Evolutionary conservation across 2,797 vertebrate genomes (phyloP), one percentile per base, ranked within the genome.

Genomic region (Pseudopleuronectes americanus): DNA sequence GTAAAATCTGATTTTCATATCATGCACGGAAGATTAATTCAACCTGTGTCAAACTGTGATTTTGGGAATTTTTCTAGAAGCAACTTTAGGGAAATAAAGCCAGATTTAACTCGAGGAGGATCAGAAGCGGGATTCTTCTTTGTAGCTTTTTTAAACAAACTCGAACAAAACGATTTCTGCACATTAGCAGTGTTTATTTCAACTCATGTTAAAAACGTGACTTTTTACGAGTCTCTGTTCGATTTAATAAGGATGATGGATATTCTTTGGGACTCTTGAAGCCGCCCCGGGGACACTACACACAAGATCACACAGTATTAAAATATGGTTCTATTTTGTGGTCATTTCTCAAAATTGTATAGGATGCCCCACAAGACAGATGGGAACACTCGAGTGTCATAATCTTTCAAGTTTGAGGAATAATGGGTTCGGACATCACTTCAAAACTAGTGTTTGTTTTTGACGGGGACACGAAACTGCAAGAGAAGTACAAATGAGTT

Each of bases 291-390:
- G 26, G 38, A 38, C 31, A 1, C 26, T n/a, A 52, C 33, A 57
- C 71, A 53, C 64, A 53, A 17, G 13, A 31, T 64, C 43, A 64
- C 56, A 24, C 14, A 31, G 23, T 19, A 57, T 71, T 60, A 8
- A 63, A 66, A 19, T 45, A 55, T 14, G 61, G 19, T 21, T 67
- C 36, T 63, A 38, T 53, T 80, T 67, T 75, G 7, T 56, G 33
- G 55, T 54, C 14, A 3, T 60, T 73, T 51, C n/a, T 59, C 64
- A 63, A 28, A 43, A 51, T 22, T 57, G 22, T 57, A 12, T 49
- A n/a, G n/a, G 8, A 31, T 57, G 55, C 23, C 53, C 23, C 49
- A 68, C 31, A 24, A 24, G 21, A 16, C 23, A 68, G 58, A 43
- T 22, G 23, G 23, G 7, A 49, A 47, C 52, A 56, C 38, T 26